Evolutionary conservation across 2,888 invertebrate genomes (phyloP).

Genomic region (Cynaeus angustus): DNA sequence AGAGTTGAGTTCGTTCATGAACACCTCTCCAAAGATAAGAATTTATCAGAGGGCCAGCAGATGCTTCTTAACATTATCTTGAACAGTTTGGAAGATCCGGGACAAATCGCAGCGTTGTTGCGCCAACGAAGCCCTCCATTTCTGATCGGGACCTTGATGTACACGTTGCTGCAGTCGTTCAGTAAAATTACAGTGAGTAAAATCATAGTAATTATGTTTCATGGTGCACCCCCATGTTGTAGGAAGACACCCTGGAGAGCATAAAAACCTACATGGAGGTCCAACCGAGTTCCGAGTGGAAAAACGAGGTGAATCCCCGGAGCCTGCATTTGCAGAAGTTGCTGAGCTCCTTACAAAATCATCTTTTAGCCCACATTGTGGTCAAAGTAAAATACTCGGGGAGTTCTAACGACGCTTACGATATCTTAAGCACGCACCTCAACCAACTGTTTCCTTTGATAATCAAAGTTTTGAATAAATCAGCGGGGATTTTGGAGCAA

Average conservation of each 20-base stretch:
- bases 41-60: conserved; percentile 76
- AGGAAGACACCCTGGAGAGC: conserved; percentile 66
- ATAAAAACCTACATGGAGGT: conserved; percentile 63
- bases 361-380: conserved; percentile 74
- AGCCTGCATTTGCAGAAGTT: conserved; percentile 73
- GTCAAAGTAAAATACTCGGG: conserved; percentile 46
- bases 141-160: conserved; percentile 73
- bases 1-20: conserved; percentile 76
- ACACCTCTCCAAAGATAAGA: conserved; percentile 73
- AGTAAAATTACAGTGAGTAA: conserved; percentile 73
- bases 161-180: conserved; percentile 74
- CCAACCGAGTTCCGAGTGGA: conserved; percentile 63
- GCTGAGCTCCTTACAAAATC: conserved; percentile 76
- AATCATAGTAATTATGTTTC: neutral
- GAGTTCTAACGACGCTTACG: conserved; percentile 41
- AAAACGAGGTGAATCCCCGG: conserved; percentile 62
- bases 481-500: conserved; percentile 66
- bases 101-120: conserved; percentile 75
- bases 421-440: conserved; percentile 59
- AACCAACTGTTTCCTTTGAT: conserved; percentile 65
- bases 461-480: conserved; percentile 65
- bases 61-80: conserved; percentile 77
- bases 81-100: conserved; percentile 76
- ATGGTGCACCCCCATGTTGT: too few species aligned
- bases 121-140: conserved; percentile 69